A percentile compares a stretch with the other conserved stretches of the same genome.
These are phyloP conservation scores for Spilarctia lutea DNA, from an alignment of 2,888 invertebrate genomes.

Conservation along the genomic window DNA sequence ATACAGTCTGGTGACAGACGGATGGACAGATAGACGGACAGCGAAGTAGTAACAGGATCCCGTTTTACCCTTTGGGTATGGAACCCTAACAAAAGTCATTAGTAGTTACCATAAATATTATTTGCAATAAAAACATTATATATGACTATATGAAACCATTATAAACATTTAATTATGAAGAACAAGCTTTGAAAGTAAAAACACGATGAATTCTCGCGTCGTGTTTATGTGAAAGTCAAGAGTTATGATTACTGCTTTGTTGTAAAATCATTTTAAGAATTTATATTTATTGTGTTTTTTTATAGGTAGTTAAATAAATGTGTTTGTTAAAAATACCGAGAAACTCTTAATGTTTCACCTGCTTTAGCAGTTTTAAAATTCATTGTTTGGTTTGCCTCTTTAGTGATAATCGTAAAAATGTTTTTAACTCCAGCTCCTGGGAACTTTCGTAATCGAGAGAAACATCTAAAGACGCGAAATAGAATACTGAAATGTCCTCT, in stretches of 20 bases:
- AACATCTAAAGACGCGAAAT: background rate
- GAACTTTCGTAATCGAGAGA: background rate
- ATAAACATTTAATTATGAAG: background rate
- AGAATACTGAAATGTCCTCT: background rate
- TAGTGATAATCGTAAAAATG: background rate
- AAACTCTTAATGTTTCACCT: background rate
- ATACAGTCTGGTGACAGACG: no score
- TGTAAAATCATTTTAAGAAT: conserved; percentile 7
- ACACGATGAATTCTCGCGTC: background rate
- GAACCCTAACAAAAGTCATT: background rate
- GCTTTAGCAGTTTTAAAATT: no score
- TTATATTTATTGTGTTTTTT: background rate
- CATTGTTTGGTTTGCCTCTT: background rate
- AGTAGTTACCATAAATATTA: conserved; percentile 9
- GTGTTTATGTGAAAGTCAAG: background rate
- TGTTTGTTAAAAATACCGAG: background rate
- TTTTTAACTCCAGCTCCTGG: background rate
- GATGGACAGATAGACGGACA: no score
- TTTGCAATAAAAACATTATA: background rate
- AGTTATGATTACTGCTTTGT: background rate
- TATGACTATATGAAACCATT: conserved; percentile 1
- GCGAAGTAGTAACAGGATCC: no score
- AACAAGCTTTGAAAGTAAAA: background rate
- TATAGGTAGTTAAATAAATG: background rate
- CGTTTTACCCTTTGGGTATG: no score